phyloP scores from a whole-genome alignment of 2,888 invertebrate species.

The Agrypnus murinus region DNA sequence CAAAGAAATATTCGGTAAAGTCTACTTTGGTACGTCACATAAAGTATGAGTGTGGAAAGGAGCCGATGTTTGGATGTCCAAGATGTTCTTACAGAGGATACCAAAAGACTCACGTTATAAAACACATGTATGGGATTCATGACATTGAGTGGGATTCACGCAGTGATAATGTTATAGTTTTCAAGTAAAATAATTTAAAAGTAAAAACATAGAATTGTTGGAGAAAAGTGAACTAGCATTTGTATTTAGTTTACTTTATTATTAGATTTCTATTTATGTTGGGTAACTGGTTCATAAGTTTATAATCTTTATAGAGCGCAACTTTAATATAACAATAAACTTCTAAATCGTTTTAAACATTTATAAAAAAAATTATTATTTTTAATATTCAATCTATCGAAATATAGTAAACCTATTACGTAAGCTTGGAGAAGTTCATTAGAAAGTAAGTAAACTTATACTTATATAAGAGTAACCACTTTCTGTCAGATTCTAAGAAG shows the following conservation, averaged over 20 bases:
- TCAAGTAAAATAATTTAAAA: constrained; percentile 8
- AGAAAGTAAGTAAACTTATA: no score
- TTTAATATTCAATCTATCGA: no score
- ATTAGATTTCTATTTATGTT: neutral
- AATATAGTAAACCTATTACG: no score
- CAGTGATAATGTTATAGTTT: constrained; percentile 34
- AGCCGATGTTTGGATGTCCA: no score
- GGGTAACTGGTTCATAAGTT: neutral
- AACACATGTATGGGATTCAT: constrained; percentile 35
- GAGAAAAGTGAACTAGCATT: neutral
- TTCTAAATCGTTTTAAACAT: neutral
- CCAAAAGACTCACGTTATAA: constrained; percentile 41
- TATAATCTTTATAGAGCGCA: neutral
- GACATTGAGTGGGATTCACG: constrained; percentile 20
- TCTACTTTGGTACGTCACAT: constrained; percentile 63
- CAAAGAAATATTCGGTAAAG: constrained; percentile 36
- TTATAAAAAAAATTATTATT: no score
- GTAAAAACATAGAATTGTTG: neutral
- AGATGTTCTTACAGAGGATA: constrained; percentile 48
- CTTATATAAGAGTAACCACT: no score
- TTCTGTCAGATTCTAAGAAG: no score
- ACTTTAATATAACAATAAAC: neutral
- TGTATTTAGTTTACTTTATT: neutral
- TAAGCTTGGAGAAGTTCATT: no score
- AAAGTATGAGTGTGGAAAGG: no score